Evolutionary conservation across 2,888 invertebrate genomes (phyloP).

Genomic region (Embidobia sp.): DNA sequence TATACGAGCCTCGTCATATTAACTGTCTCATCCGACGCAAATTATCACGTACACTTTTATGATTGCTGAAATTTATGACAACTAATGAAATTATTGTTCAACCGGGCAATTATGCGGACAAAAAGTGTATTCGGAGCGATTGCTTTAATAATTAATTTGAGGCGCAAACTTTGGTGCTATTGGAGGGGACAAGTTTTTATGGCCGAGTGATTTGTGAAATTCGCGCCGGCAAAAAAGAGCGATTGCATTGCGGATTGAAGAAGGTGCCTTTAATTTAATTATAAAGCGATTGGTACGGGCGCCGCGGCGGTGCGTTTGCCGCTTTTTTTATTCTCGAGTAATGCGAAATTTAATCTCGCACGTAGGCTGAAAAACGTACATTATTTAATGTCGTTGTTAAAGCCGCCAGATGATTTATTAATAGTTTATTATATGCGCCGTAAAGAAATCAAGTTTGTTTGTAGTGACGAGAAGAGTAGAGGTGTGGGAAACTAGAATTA

Average conservation of each 20-base stretch:
- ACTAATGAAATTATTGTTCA: constrained; percentile 51
- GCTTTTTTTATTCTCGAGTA: constrained; percentile 7
- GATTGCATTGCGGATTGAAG: constrained; percentile 35
- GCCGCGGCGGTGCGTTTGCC: background rate
- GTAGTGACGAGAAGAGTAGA: too few relatives aligned
- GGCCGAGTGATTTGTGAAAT: constrained; percentile 38
- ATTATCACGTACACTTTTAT: constrained; percentile 58
- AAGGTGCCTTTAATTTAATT: constrained; percentile 45
- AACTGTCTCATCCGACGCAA: constrained; percentile 52
- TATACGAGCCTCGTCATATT: constrained; percentile 32
- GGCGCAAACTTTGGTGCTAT: constrained; percentile 26
- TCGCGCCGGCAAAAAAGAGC: constrained; percentile 30
- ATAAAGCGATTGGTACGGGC: constrained; percentile 24
- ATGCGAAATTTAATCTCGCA: background rate
- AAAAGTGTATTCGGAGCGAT: constrained; percentile 56
- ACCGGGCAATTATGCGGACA: constrained; percentile 26
- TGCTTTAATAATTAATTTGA: constrained; percentile 55
- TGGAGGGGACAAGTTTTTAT: constrained; percentile 20
- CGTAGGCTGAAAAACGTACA: background rate
- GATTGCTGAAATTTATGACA: constrained; percentile 55
- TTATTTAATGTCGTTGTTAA: too few relatives aligned
- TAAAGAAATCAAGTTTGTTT: too few relatives aligned
- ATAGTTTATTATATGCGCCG: too few relatives aligned
- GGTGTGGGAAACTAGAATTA: too few relatives aligned
- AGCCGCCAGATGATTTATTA: too few relatives aligned